Percentiles rank a stretch among this genome's conserved stretches.
Evolutionary conservation across 2,113 vertebrate species (phyloP).

Genomic region (Chrysemys picta): DNA sequence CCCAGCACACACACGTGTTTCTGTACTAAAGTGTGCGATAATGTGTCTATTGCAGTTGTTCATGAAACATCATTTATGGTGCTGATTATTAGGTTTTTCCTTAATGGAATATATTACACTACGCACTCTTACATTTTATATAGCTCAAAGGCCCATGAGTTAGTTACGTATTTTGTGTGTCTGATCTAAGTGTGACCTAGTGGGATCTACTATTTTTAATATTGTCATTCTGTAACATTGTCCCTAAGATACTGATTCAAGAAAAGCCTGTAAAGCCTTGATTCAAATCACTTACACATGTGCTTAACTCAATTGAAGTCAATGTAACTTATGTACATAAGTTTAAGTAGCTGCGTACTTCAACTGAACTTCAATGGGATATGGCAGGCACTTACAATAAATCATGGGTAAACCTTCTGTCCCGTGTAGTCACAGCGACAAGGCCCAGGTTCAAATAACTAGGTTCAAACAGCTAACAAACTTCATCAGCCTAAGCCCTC

Average conservation of each 20-base stretch:
- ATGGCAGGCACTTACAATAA: background rate
- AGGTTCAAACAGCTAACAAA: no score
- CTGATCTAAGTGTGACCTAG: background rate
- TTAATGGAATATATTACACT: no score
- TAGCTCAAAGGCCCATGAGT: background rate
- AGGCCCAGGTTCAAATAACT: background rate
- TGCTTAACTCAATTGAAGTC: fast-evolving
- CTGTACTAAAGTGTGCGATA: background rate
- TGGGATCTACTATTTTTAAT: no score
- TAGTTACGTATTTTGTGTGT: background rate
- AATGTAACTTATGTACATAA: fast-evolving
- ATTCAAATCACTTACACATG: background rate
- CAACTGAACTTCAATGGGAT: fast-evolving
- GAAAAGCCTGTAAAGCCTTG: background rate
- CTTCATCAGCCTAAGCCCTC: background rate
- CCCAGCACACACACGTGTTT: background rate
- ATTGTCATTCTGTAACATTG: background rate
- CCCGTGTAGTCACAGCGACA: fast-evolving
- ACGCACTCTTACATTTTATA: background rate
- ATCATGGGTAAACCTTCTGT: background rate
- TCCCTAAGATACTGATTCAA: background rate
- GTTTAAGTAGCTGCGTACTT: fast-evolving
- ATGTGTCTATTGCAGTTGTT: no score
- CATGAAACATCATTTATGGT: no score
- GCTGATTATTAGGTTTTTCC: background rate